Evolutionary conservation across 2,888 invertebrate genomes (phyloP).

Genomic region (Athalia rosae): DNA sequence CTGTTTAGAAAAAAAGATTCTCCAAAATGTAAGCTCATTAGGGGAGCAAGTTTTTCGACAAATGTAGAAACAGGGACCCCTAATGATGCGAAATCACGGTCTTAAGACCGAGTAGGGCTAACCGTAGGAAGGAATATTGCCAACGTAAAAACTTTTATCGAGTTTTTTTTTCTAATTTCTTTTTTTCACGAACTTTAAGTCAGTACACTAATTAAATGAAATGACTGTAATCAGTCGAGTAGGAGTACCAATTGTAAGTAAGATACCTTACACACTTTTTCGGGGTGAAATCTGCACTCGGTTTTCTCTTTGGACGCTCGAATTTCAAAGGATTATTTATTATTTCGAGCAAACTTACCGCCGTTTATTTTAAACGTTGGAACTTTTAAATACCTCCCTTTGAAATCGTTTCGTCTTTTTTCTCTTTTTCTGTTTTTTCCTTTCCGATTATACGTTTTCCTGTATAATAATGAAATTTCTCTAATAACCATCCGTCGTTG

Average conservation of each 20-base stretch:
- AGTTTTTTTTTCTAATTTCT: no score
- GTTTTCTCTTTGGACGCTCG: neutral
- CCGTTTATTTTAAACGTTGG: neutral
- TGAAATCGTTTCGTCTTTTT: neutral
- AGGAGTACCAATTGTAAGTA: neutral
- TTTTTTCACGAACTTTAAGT: neutral
- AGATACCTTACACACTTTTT: neutral
- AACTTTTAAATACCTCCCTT: no score
- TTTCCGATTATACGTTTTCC: no score
- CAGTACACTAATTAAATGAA: slow-evolving; percentile 20
- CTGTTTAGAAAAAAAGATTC: neutral
- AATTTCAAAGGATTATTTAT: neutral
- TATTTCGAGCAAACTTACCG: neutral
- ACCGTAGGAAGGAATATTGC: slow-evolving; percentile 10
- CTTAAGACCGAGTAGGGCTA: neutral
- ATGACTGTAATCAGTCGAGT: slow-evolving; percentile 7
- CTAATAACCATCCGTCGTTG: no score
- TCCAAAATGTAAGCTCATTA: neutral
- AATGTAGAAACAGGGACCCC: neutral
- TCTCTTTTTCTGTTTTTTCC: neutral
- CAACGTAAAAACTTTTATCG: neutral
- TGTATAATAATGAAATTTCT: no score
- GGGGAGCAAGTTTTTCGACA: neutral
- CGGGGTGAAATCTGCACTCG: no score
- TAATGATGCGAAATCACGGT: slow-evolving; percentile 13